Evolutionary conservation across 2,797 vertebrate genomes (phyloP).

Genomic region (Thaleichthys pacificus): DNA sequence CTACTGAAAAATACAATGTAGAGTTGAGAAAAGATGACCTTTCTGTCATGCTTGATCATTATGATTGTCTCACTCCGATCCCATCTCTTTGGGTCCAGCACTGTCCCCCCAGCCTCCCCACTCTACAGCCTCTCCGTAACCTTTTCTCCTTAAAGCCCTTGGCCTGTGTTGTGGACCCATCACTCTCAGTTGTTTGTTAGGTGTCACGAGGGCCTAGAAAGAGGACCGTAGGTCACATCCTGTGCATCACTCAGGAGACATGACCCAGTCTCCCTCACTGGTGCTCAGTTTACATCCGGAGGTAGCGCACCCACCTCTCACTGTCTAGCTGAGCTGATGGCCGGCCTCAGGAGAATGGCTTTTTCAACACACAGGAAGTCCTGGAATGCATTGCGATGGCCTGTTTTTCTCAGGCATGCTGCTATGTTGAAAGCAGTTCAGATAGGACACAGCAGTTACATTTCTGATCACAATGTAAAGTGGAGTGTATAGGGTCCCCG

Average conservation of each 20-base stretch:
- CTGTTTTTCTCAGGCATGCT: constrained; percentile 53
- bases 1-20: constrained; percentile 16
- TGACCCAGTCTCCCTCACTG: constrained; percentile 61
- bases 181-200: constrained; percentile 67
- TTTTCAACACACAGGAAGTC: constrained; percentile 56
- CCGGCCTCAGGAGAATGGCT: constrained; percentile 51
- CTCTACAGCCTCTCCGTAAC: constrained; percentile 55
- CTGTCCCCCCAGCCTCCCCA: background rate
- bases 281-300: constrained; percentile 70
- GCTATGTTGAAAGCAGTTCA: constrained; percentile 41
- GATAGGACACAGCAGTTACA: constrained; percentile 46
- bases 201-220: constrained; percentile 65
- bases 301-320: constrained; percentile 44
- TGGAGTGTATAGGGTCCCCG: background rate
- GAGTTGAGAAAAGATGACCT: constrained; percentile 1
- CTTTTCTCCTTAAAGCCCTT: constrained; percentile 74
- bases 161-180: constrained; percentile 47
- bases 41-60: constrained; percentile 10
- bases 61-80: constrained; percentile 21
- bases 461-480: constrained; percentile 25
- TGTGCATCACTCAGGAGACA: constrained; percentile 62
- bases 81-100: background rate
- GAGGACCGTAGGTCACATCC: constrained; percentile 54
- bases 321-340: constrained; percentile 58
- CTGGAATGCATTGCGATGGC: constrained; percentile 56